Evolutionary conservation across 2,113 vertebrate species (phyloP), one percentile per base, ranked within the genome.

Genomic region (Vanacampus margaritifer): DNA sequence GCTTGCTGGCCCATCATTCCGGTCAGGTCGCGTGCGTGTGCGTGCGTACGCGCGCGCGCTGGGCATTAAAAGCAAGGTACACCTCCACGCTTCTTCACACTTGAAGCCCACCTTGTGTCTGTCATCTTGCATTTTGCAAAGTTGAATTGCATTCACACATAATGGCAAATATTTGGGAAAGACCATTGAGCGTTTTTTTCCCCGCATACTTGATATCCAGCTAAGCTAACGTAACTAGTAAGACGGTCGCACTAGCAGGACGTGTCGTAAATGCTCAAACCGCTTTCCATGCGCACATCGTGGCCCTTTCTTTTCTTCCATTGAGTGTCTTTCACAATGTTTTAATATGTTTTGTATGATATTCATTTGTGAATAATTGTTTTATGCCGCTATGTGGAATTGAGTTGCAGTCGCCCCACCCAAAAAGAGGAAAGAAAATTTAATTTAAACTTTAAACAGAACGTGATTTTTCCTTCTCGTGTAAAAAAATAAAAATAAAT

Each of bases 351-450:
- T 32, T 32, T 94, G 92, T 95, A 94, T 84, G 89, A 94, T 93
- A 75, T 80, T 79, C 83, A n/a, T 87, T 95, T 96, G 95, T 97
- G 93, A 93, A 94, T 85, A 76, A 76, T 60, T 81, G 81, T 94
- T 94, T 90, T n/a, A 93, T 91, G 91, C 90, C 39, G 39, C 39
- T 12, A 2, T 91, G 93, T 95, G 94, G 93, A 93, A 94, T 93
- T 93, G 93, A 89, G 79, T 88, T 92, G 90, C 80, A 79, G 78
- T 85, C 79, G 71, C 64, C 79, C 84, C 93, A 90, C 93, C 93
- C 90, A 93, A 91, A 94, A 90, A 86, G 85, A 84, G 74, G 79
- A 82, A 84, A 80, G 65, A 80, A 76, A 80, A 87, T 86, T 80
- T 87, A 87, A 86, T 80, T 26, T 75, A 74, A 86, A 79, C 61